Evolutionary conservation across 2,888 invertebrate genomes (phyloP).

Genomic region (Xestia sexstrigata): DNA sequence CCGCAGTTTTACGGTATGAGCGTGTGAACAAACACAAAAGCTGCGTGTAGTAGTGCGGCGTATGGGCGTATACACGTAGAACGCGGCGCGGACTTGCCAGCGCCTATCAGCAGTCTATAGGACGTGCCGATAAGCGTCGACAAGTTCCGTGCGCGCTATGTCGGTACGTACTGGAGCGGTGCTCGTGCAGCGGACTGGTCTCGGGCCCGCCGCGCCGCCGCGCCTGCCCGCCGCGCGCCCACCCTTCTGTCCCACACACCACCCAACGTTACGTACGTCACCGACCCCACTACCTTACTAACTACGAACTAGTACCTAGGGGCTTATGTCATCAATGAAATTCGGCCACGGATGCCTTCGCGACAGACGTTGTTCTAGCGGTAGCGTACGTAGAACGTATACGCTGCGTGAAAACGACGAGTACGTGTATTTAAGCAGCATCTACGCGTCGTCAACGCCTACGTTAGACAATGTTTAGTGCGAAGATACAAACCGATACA

Average conservation of each 20-base stretch:
- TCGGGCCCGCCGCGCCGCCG: constrained; percentile 93
- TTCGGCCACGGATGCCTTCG: not conserved
- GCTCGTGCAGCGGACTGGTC: constrained; percentile 96
- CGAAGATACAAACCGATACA: not conserved
- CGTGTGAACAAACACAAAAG: constrained; percentile 24
- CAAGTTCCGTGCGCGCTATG: too few species aligned
- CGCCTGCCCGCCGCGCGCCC: constrained; percentile 87
- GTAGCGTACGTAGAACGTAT: not conserved
- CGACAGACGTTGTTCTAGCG: not conserved
- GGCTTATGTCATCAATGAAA: not conserved
- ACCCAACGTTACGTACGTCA: constrained; percentile 77
- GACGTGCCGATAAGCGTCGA: too few species aligned
- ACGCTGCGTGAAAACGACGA: not conserved
- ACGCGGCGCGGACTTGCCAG: too few species aligned
- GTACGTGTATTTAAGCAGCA: not conserved
- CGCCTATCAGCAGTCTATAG: too few species aligned
- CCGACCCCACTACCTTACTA: constrained; percentile 62
- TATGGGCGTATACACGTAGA: not conserved
- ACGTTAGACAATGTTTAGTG: not conserved
- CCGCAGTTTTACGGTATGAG: not conserved
- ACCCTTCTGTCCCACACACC: constrained; percentile 88
- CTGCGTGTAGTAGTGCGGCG: constrained; percentile 18
- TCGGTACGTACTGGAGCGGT: constrained; percentile 95
- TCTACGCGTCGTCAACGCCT: not conserved
- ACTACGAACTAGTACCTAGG: constrained; percentile 3